Conservation (phyloP, 2,888 invertebrate genomes). For the Xylophagus ater region DNA sequence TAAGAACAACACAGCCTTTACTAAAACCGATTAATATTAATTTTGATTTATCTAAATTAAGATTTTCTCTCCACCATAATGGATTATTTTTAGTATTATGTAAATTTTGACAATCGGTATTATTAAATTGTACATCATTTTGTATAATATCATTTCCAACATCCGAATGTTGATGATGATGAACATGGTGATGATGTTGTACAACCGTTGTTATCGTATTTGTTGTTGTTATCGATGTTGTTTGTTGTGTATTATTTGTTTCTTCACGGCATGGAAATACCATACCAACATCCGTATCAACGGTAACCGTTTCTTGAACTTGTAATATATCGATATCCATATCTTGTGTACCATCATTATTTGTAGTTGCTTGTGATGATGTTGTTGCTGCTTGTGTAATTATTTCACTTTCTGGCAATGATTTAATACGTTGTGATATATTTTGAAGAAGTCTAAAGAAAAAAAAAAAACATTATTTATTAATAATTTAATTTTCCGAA, state of each 20-base stretch:
- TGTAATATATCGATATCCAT: slow-evolving; percentile 49
- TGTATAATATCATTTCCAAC: slow-evolving; percentile 9
- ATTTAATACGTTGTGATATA: slow-evolving; percentile 45
- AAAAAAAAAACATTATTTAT: slow-evolving; percentile 3
- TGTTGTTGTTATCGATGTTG: slow-evolving; percentile 15
- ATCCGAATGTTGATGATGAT: slow-evolving; percentile 5
- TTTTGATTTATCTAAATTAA: slow-evolving; percentile 47
- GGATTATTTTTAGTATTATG: slow-evolving; percentile 28
- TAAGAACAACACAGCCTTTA: slow-evolving; percentile 87
- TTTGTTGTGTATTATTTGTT: slow-evolving; percentile 17
- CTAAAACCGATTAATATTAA: slow-evolving; percentile 72
- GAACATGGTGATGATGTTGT: slow-evolving; percentile 21
- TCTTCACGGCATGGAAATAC: slow-evolving; percentile 21
- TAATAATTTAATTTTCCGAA: slow-evolving; percentile 1
- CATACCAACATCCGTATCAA: slow-evolving; percentile 35
- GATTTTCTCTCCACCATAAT: slow-evolving; percentile 49
- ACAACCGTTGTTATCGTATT: slow-evolving; percentile 16
- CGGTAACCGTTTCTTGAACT: slow-evolving; percentile 40
- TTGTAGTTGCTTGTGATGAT: slow-evolving; percentile 30
- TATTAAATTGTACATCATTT: slow-evolving; percentile 15
- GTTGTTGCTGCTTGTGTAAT: slow-evolving; percentile 39
- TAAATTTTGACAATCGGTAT: slow-evolving; percentile 18
- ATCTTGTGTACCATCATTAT: slow-evolving; percentile 34
- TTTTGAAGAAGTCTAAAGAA: slow-evolving; percentile 44
- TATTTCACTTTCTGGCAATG: slow-evolving; percentile 47